Evolutionary conservation across 2,888 invertebrate genomes (phyloP).

Genomic region (Trisateles emortualis): DNA sequence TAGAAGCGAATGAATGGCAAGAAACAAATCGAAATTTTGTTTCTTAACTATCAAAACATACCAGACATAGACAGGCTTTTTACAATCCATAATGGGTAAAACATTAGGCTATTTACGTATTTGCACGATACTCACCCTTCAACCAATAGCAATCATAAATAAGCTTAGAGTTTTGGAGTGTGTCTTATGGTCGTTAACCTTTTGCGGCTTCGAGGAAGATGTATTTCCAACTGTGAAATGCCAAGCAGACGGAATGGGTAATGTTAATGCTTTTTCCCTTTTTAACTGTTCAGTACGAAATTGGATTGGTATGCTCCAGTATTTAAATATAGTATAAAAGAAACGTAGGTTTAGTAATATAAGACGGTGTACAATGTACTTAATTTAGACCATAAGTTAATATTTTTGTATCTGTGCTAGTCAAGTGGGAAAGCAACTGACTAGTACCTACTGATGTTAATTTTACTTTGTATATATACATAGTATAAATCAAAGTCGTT

Average conservation of each 20-base stretch:
- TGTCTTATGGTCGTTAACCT: background rate
- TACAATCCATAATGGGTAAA: too few relatives aligned
- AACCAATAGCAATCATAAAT: background rate
- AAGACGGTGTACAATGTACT: background rate
- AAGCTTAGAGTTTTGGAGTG: background rate
- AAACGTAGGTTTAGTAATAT: background rate
- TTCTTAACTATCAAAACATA: too few relatives aligned
- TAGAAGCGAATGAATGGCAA: too few relatives aligned
- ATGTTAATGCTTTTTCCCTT: background rate
- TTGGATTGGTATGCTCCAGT: background rate
- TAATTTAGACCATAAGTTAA: too few relatives aligned
- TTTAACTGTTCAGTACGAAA: slow-evolving; percentile 5
- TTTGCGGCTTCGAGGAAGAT: background rate
- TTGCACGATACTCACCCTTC: background rate
- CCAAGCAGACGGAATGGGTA: background rate
- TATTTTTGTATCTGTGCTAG: too few relatives aligned
- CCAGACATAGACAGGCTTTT: too few relatives aligned
- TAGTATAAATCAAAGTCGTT: too few relatives aligned
- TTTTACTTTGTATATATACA: too few relatives aligned
- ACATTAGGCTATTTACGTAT: background rate
- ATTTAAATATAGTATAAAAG: too few relatives aligned
- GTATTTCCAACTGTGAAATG: slow-evolving; percentile 1
- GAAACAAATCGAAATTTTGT: too few relatives aligned
- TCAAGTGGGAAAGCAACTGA: slow-evolving; percentile 8
- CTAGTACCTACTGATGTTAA: too few relatives aligned